phyloP scores from a whole-genome alignment of 1,140 invertebrate genomes.

The Atta texana region DNA sequence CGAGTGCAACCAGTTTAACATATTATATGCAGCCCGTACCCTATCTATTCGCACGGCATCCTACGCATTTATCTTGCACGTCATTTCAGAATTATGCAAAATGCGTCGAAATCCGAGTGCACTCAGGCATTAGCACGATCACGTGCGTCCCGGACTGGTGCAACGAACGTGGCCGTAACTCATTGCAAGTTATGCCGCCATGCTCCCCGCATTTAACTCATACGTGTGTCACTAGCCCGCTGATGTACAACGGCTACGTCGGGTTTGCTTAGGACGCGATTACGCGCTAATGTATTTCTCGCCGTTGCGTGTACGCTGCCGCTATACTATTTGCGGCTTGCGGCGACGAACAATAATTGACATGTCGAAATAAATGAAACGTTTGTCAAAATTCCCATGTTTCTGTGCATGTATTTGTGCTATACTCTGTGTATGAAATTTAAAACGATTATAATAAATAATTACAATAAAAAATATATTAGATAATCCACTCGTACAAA shows the following conservation, averaged over 20 bases:
- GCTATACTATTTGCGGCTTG: constrained; percentile 30
- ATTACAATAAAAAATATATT: too few relatives aligned
- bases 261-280: constrained; percentile 60
- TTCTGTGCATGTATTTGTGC: not conserved
- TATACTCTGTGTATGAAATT: not conserved
- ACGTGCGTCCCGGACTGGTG: constrained; percentile 15
- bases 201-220: constrained; percentile 53
- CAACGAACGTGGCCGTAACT: constrained; percentile 42
- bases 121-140: constrained; percentile 33
- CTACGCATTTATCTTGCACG: constrained; percentile 29
- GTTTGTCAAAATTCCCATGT: constrained; percentile 20
- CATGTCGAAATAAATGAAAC: constrained; percentile 46
- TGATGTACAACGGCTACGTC: constrained; percentile 49
- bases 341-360: constrained; percentile 51
- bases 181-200: constrained; percentile 31
- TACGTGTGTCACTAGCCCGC: constrained; percentile 38
- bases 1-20: constrained; percentile 7
- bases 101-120: constrained; percentile 57
- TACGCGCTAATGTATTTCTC: constrained; percentile 56
- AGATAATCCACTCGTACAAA: too few relatives aligned
- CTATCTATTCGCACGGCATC: not conserved
- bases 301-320: constrained; percentile 34
- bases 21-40: not conserved
- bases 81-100: constrained; percentile 72
- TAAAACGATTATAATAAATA: not conserved